Evolutionary conservation across 2,888 invertebrate genomes (phyloP).

Genomic region (Caenorhabditis japonica): DNA sequence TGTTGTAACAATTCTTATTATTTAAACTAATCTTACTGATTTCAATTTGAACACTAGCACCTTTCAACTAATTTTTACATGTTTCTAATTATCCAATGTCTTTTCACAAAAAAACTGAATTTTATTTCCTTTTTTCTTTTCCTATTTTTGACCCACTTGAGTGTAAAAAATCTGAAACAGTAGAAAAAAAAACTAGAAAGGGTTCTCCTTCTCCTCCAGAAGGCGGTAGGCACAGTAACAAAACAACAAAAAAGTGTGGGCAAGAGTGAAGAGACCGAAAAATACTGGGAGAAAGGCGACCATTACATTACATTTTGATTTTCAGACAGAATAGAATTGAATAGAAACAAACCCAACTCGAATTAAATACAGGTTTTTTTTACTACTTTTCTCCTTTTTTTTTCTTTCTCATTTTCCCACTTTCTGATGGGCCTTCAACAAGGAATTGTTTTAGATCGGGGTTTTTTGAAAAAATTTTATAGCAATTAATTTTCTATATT

Average conservation of each 20-base stretch:
- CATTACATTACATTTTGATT: too few relatives aligned
- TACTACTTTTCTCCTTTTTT: slow-evolving; percentile 27
- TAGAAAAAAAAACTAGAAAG: slow-evolving; percentile 16
- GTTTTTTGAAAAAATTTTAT: too few relatives aligned
- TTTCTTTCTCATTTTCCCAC: slow-evolving; percentile 11
- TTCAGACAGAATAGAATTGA: slow-evolving; percentile 41
- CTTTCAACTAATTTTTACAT: too few relatives aligned
- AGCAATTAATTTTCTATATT: too few relatives aligned
- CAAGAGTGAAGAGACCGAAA: slow-evolving; percentile 19
- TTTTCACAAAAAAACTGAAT: not conserved
- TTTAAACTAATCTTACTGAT: too few relatives aligned
- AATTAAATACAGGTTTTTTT: slow-evolving; percentile 58
- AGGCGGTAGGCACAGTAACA: not conserved
- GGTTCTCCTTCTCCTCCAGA: not conserved
- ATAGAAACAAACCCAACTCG: slow-evolving; percentile 47
- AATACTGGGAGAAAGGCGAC: slow-evolving; percentile 21
- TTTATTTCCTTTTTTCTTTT: slow-evolving; percentile 12
- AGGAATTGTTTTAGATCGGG: too few relatives aligned
- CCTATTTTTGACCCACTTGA: slow-evolving; percentile 2
- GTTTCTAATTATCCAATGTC: not conserved
- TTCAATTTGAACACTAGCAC: too few relatives aligned
- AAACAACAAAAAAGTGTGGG: slow-evolving; percentile 18
- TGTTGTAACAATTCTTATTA: too few relatives aligned
- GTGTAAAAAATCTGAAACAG: slow-evolving; percentile 46
- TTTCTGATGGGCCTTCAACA: too few relatives aligned